Percentiles rank a stretch among this genome's conserved stretches.
Evolutionary conservation across 2,888 invertebrate species (phyloP).

Genomic region (Brenthis ino): DNA sequence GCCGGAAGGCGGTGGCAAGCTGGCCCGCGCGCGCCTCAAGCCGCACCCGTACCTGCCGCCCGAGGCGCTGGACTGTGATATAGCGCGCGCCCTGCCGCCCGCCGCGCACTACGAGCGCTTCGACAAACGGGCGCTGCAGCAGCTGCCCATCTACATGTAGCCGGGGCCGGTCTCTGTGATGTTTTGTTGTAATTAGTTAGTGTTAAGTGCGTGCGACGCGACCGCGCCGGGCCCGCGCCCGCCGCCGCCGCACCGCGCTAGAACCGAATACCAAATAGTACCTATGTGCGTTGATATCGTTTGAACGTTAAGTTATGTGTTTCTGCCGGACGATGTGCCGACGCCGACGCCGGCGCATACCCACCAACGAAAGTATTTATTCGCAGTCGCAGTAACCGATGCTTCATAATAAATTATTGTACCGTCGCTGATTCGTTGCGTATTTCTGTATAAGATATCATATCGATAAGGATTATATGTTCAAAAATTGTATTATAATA

Average conservation of each 20-base stretch:
- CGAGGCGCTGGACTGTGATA: slow-evolving; percentile 69
- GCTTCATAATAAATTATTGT: slow-evolving; percentile 76
- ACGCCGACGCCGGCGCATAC: slow-evolving; percentile 47
- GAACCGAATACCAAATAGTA: slow-evolving; percentile 77
- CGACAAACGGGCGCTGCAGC: slow-evolving; percentile 78
- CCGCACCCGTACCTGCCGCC: slow-evolving; percentile 54
- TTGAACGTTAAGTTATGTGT: slow-evolving; percentile 72
- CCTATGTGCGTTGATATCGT: slow-evolving; percentile 75
- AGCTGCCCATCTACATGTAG: slow-evolving; percentile 81
- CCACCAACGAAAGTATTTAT: slow-evolving; percentile 75
- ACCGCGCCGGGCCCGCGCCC: no score
- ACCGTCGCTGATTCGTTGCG: slow-evolving; percentile 78
- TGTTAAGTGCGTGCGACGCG: slow-evolving; percentile 56
- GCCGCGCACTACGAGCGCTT: slow-evolving; percentile 73
- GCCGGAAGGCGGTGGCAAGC: slow-evolving; percentile 46
- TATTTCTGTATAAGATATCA: slow-evolving; percentile 79
- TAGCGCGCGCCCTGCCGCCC: slow-evolving; percentile 69
- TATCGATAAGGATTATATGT: slow-evolving; percentile 80
- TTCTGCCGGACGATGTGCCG: slow-evolving; percentile 60
- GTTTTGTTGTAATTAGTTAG: slow-evolving; percentile 74
- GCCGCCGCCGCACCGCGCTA: slow-evolving; percentile 41
- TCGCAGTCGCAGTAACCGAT: slow-evolving; percentile 74
- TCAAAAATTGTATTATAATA: slow-evolving; percentile 80
- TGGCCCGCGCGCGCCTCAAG: slow-evolving; percentile 49
- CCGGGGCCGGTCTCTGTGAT: slow-evolving; percentile 69